phyloP scores from a whole-genome alignment of 2,797 vertebrate genomes.

The Helicolenus hilgendorfi region DNA sequence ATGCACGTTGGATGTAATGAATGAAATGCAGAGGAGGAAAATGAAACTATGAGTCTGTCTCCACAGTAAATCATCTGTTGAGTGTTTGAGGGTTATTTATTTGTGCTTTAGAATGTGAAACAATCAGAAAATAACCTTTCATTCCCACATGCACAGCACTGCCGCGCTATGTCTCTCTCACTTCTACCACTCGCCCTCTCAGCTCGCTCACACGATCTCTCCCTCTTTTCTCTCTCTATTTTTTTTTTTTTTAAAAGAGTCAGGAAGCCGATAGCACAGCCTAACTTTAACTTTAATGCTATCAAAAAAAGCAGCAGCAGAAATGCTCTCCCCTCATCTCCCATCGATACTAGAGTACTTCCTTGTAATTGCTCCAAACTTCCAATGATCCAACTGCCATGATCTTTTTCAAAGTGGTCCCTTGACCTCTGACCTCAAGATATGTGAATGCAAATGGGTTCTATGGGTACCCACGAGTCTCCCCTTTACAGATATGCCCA shows the following conservation, averaged over 20 bases:
- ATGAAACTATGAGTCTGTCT: not conserved
- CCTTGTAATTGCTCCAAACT: too few relatives aligned
- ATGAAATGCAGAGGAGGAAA: not conserved
- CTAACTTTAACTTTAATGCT: not conserved
- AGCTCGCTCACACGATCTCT: too few relatives aligned
- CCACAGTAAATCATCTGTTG: not conserved
- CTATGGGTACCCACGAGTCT: fast-evolving
- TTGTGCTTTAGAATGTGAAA: not conserved
- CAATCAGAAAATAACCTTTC: not conserved
- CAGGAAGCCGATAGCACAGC: too few relatives aligned
- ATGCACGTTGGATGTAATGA: not conserved
- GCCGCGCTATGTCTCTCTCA: not conserved
- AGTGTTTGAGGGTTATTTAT: not conserved
- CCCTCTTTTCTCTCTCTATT: too few relatives aligned
- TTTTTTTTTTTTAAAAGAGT: too few relatives aligned
- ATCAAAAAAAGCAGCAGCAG: not conserved
- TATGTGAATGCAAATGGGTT: too few relatives aligned
- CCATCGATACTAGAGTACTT: not conserved
- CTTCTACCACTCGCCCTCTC: too few relatives aligned
- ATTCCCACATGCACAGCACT: not conserved
- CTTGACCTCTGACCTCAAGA: too few relatives aligned
- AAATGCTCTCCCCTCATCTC: not conserved
- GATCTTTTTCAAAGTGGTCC: too few relatives aligned
- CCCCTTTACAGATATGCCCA: too few relatives aligned
- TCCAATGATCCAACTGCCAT: too few relatives aligned